Evolutionary conservation across 1,140 invertebrate species (phyloP), one percentile per base, ranked within the genome.

Genomic region (Ditylenchus dipsaci): DNA sequence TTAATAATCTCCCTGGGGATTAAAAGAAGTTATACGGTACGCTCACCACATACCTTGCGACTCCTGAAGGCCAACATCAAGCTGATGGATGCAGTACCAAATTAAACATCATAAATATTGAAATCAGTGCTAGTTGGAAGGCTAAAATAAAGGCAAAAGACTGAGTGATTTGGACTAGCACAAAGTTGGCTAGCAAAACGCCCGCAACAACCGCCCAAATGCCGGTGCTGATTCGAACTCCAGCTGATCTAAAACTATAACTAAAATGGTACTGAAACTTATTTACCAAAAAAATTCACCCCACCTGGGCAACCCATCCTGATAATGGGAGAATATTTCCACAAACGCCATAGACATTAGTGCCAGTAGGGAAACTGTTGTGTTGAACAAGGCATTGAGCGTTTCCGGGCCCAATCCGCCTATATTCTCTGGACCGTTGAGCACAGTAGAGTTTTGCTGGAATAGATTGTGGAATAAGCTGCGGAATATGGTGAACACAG

Each of bases 331-430:
- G 49, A 62, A 62, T 21, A 67, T 30, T 49, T 67, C 61, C 30
- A 67, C 65, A 49, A 67, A 67, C 27, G 65, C 65, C 65, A 67
- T 67, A 19, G 65, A 60, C 42, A 67, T 42, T 26, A 67, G 33
- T 7, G 65, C 65, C 19, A 67, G 33, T 17, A 67, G 33, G 19
- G 43, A 53, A 19, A 67, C 65, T 19, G 65, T 67, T 7, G 43
- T 67, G 17, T 67, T 67, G 33, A 67, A 67, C 30, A 67, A 49
- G 1, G 65, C 65, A 21, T 56, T 57, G 17, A 67, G 47, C 29
- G 65, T 67, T 38, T 67, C 57, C 38, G 65, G 56, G 15, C 65
- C 65, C 9, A 66, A 27, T 21, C 43, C 65, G 11, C 42, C 19
- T 26, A 67, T 53, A 19, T 21, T 17, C 15, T 19, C n/a, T 7